Evolutionary conservation across 2,113 vertebrate species (phyloP).

Genomic region (Chrysochloris asiatica): DNA sequence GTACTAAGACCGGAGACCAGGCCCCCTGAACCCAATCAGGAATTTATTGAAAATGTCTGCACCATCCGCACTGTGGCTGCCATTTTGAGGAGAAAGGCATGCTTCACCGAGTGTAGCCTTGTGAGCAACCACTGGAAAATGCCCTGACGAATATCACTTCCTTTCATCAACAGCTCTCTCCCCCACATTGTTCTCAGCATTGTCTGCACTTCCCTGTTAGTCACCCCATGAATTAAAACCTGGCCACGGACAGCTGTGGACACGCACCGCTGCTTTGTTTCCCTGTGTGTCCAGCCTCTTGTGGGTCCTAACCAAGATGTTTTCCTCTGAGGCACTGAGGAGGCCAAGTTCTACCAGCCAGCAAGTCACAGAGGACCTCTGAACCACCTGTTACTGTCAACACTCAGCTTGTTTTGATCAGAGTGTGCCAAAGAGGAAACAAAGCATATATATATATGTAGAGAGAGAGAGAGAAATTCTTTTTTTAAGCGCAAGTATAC

Average conservation of each 20-base stretch:
- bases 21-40: too few species aligned
- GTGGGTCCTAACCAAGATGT: neutral
- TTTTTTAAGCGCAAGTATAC: neutral
- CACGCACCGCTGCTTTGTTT: constrained; percentile 50
- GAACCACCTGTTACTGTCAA: constrained; percentile 63
- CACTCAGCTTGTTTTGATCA: constrained; percentile 71
- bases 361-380: constrained; percentile 51
- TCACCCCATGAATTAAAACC: constrained; percentile 78
- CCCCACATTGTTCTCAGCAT: constrained; percentile 67
- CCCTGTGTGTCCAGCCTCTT: neutral
- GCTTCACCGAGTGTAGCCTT: neutral
- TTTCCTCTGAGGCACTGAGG: neutral
- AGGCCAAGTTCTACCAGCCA: constrained; percentile 20
- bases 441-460: constrained; percentile 51
- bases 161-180: constrained; percentile 66
- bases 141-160: constrained; percentile 66
- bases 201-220: constrained; percentile 76
- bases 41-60: too few species aligned
- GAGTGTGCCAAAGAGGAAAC: constrained; percentile 69
- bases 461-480: too few species aligned
- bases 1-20: neutral
- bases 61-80: too few species aligned
- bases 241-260: constrained; percentile 81
- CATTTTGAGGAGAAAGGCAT: neutral
- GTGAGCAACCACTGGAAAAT: constrained; percentile 27